Evolutionary conservation across 2,113 vertebrate species (phyloP), one percentile per base, ranked within the genome.

Genomic region (Aplodontia rufa): DNA sequence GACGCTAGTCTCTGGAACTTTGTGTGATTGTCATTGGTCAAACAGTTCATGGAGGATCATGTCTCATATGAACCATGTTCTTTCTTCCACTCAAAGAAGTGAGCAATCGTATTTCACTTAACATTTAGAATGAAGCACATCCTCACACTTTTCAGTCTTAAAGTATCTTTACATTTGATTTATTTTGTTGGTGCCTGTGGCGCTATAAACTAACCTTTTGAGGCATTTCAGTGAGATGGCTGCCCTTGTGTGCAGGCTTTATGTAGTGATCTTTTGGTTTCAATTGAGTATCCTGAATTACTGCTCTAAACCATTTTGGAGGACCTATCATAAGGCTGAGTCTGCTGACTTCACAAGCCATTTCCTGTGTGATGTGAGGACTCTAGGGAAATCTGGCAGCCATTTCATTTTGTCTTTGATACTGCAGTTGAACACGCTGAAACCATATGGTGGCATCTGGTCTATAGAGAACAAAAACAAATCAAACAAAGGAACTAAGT

Each of bases 341-440:
- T 71, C 51, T 90, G n/a, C 64, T 91, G 86, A 24, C 9, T 90
- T 69, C 55, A 85, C 42, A 93, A 97, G 72, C 9, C 51, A 86
- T 91, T 95, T 95, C 28, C 71, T 96, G 95, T 75, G 58, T 78
- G 55, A 94, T 83, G 37, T 83, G 58, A 82, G 42, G 12, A 62
- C 22, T 83, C 79, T n/a, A 45, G 64, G n/a, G 55, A 87, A 88
- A 89, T 90, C 40, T 74, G 45, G 37, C 14, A 95, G 76, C 20
- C 87, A 92, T 51, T 96, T 88, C 9, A 64, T 81, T 92, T 96
- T 71, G 40, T 80, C n/a, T 93, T 26, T 86, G 42, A 80, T 92
- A 75, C 19, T 90, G 30, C 82, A 74, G 28, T n/a, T 75, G 64
- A 93, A 49, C 24, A 81, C 22, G 79, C 19, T 72, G 64, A 90